phyloP scores from a whole-genome alignment of 2,888 invertebrate species.

The Apoda limacodes region DNA sequence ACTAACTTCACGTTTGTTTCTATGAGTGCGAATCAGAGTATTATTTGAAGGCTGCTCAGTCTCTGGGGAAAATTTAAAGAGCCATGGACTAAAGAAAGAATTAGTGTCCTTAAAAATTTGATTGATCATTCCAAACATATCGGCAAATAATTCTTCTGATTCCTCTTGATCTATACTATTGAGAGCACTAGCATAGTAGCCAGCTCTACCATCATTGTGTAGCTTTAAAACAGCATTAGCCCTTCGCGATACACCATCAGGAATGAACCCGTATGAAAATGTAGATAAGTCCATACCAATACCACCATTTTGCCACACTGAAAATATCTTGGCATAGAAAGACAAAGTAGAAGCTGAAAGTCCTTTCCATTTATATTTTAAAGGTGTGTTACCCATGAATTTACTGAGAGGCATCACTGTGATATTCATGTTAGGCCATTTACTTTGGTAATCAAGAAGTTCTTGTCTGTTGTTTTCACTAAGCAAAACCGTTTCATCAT shows the following conservation, averaged over 20 bases:
- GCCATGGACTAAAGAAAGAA: slow-evolving; percentile 32
- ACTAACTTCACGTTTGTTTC: slow-evolving; percentile 32
- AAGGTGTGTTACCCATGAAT: slow-evolving; percentile 59
- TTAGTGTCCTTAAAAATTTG: slow-evolving; percentile 36
- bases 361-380: slow-evolving; percentile 56
- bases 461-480: slow-evolving; percentile 28
- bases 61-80: slow-evolving; percentile 16
- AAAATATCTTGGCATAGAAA: slow-evolving; percentile 61
- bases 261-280: slow-evolving; percentile 30
- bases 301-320: slow-evolving; percentile 69
- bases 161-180: slow-evolving; percentile 36
- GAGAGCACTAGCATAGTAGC: slow-evolving; percentile 34
- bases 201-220: slow-evolving; percentile 43
- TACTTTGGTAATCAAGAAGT: slow-evolving; percentile 33
- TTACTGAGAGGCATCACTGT: slow-evolving; percentile 42
- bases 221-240: slow-evolving; percentile 38
- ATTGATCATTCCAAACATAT: no score
- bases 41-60: slow-evolving; percentile 12
- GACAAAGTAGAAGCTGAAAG: slow-evolving; percentile 48
- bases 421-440: slow-evolving; percentile 50
- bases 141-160: no score
- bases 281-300: slow-evolving; percentile 44
- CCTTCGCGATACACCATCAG: slow-evolving; percentile 26
- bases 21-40: slow-evolving; percentile 27
- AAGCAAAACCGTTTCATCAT: slow-evolving; percentile 23